Conservation (phyloP, 2,797 vertebrate species). For the Parauchenoglanis punctatus region DNA sequence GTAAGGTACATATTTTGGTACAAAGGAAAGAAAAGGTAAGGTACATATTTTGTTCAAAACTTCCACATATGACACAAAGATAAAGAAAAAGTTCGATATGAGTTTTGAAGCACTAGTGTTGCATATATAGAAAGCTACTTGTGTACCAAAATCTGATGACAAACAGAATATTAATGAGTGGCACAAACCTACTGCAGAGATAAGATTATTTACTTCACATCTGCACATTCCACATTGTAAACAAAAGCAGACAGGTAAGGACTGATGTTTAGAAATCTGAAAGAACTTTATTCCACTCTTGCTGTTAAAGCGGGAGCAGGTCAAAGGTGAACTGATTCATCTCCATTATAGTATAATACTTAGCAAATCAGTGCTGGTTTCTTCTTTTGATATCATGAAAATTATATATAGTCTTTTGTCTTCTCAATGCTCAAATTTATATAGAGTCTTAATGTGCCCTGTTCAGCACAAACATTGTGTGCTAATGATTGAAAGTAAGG, state of each 20-base stretch:
- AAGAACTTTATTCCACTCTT: constrained; percentile 33
- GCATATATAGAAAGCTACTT: background rate
- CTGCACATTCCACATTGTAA: background rate
- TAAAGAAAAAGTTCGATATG: no score
- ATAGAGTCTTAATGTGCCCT: constrained; percentile 9
- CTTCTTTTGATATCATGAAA: background rate
- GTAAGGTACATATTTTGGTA: no score
- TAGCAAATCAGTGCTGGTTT: constrained; percentile 29
- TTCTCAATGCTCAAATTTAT: background rate
- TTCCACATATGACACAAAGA: no score
- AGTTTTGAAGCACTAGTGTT: background rate
- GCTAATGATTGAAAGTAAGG: background rate
- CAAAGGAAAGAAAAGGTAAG: no score
- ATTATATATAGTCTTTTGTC: background rate
- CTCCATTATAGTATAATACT: constrained; percentile 3
- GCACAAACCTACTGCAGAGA: background rate
- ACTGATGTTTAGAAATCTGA: background rate
- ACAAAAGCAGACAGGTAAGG: background rate
- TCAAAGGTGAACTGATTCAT: constrained; percentile 2
- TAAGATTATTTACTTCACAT: constrained; percentile 6
- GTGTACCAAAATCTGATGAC: background rate
- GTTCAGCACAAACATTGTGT: constrained; percentile 10
- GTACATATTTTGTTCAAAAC: no score
- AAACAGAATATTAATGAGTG: background rate
- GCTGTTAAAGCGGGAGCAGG: constrained; percentile 29